Evolutionary conservation across 2,797 vertebrate genomes (phyloP).

Genomic region (Aythya fuligula): DNA sequence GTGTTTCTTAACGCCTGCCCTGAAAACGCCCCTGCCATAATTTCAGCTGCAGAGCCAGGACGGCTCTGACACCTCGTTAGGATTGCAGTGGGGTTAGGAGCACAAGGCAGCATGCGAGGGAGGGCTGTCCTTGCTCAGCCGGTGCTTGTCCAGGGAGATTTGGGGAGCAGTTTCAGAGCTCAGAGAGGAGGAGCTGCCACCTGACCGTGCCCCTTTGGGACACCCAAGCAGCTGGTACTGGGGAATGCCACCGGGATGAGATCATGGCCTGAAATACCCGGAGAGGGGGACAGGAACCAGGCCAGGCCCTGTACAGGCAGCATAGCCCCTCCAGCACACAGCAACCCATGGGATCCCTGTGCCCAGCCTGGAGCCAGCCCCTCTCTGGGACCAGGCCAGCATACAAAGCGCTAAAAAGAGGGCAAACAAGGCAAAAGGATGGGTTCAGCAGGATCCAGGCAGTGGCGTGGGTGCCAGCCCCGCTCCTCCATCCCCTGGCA

Average conservation of each 20-base stretch:
- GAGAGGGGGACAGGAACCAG: background rate
- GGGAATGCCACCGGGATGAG: background rate
- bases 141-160: background rate
- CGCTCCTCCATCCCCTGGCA: accelerated
- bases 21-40: background rate
- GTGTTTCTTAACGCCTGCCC: background rate
- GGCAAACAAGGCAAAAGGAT: background rate
- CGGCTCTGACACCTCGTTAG: background rate
- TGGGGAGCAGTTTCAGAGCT: background rate
- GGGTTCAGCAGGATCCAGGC: accelerated
- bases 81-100: background rate
- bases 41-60: background rate
- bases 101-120: background rate
- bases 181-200: background rate
- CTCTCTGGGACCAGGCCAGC: accelerated
- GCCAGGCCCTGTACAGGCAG: background rate
- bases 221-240: accelerated
- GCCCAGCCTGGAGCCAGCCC: background rate
- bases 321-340: background rate
- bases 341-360: accelerated
- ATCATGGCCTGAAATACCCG: background rate
- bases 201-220: accelerated
- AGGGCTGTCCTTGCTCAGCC: background rate
- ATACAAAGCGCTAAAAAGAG: background rate
- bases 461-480: background rate